Conservation (phyloP, 2,797 vertebrate genomes). For the Tachyglossus aculeatus region DNA sequence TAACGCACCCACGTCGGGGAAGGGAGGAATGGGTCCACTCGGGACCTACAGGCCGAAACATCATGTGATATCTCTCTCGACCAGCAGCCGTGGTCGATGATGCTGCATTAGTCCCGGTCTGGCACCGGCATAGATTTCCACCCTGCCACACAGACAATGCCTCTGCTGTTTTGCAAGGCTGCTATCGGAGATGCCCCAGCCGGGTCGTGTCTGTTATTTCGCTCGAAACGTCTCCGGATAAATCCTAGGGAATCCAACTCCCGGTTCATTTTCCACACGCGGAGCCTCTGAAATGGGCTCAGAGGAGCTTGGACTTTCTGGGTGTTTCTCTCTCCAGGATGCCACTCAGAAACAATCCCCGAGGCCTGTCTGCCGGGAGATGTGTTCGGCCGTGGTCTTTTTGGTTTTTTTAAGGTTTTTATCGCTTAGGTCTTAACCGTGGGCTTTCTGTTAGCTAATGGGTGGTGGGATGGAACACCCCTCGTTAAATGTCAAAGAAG, state of each 20-base stretch:
- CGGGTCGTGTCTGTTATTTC: background rate
- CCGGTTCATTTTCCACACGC: background rate
- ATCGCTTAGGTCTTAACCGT: no score
- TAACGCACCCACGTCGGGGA: background rate
- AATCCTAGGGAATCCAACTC: conserved; percentile 1
- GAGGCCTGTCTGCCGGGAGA: no score
- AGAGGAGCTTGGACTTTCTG: background rate
- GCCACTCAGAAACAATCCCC: no score
- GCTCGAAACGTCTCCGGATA: background rate
- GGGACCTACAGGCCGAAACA: background rate
- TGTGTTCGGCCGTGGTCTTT: no score
- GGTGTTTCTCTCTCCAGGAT: conserved; percentile 6
- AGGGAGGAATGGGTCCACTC: background rate
- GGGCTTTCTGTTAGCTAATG: no score
- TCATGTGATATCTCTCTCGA: background rate
- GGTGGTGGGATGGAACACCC: no score
- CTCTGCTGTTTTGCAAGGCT: background rate
- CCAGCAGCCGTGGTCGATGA: background rate
- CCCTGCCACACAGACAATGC: background rate
- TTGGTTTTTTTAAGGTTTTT: no score
- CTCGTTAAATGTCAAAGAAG: no score
- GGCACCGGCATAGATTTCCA: background rate
- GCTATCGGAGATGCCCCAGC: background rate
- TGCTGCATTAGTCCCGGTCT: background rate
- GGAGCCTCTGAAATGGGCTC: background rate